Evolutionary conservation across 2,888 invertebrate species (phyloP), one percentile per base, ranked within the genome.

Genomic region (Suillia variegata): DNA sequence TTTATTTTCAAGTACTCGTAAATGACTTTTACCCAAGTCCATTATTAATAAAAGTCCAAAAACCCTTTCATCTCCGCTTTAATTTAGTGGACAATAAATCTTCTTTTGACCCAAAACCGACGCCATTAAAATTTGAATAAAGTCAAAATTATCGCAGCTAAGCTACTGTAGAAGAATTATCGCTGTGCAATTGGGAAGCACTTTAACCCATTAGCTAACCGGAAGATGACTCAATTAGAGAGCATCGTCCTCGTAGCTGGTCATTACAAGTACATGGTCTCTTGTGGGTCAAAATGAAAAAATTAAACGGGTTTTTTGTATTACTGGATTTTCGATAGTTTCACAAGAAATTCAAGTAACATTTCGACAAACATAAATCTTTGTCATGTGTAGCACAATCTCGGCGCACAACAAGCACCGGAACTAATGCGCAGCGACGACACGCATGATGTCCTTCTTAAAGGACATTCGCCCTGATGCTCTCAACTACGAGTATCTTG

Each of bases 221-320:
- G 77, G 79, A 79, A 74, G 77, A 77, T 73, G 71, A 68, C 68
- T 71, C 76, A 78, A 79, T 79, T 77, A 79, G 75, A 70, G 31
- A 10, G 61, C 63, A 55, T 59, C 56, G n/a, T n/a, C n/a, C n/a
- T n/a, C n/a, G n/a, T 22, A 24, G 26, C 17, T 61, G 55, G 55
- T 65, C 65, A 62, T 62, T 64, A n/a, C 38, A 38, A 38, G 38
- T 38, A 66, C 61, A 62, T 59, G 54, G 54, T 57, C 53, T 55
- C 20, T 22, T n/a, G 24, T 54, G 34, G 54, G 54, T 59, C 26
- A 59, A 52, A 54, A 26, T 10, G 10, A 26, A 6, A 5, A 26
- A 26, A 26, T 26, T 5, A 6, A 10, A 26, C 5, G 5, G 10
- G 6, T 5, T 26, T 6, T 26, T 5, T 10, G 10, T 26, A 26